phyloP scores from a whole-genome alignment of 2,797 vertebrate species.

The Euphonia xanthogaster region DNA sequence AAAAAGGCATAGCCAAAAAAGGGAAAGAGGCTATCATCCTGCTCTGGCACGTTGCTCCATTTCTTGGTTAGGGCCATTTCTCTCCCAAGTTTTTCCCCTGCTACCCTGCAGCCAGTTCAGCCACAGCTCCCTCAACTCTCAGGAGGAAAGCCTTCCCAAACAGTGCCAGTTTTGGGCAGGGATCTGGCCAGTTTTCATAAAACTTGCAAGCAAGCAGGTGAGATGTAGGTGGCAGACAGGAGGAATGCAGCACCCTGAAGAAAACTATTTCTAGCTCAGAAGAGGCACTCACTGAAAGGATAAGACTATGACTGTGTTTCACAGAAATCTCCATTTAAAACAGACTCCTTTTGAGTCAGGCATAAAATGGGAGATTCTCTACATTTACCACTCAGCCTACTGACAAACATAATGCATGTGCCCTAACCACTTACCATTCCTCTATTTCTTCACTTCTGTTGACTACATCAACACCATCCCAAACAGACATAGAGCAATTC shows the following conservation, averaged over 20 bases:
- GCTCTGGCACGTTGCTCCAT: neutral
- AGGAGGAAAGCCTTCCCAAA: neutral
- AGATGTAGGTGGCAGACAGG: neutral
- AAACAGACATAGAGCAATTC: neutral
- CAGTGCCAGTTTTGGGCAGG: fast-evolving
- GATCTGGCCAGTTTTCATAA: neutral
- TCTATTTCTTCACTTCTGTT: neutral
- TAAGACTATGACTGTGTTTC: neutral
- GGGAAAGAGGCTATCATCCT: neutral
- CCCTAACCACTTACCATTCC: neutral
- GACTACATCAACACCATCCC: neutral
- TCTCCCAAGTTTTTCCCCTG: neutral
- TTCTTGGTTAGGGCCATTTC: neutral
- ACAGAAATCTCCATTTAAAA: neutral
- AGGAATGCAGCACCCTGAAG: neutral
- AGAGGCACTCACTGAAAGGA: neutral
- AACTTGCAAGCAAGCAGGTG: neutral
- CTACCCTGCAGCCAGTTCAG: neutral
- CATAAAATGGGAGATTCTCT: neutral
- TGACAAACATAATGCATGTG: neutral
- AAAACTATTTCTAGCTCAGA: neutral
- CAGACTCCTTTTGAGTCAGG: neutral
- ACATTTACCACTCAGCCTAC: neutral
- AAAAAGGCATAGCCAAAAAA: neutral
- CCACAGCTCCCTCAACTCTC: neutral